phyloP scores from a whole-genome alignment of 2,113 vertebrate species.

The Balaenoptera acutorostrata region DNA sequence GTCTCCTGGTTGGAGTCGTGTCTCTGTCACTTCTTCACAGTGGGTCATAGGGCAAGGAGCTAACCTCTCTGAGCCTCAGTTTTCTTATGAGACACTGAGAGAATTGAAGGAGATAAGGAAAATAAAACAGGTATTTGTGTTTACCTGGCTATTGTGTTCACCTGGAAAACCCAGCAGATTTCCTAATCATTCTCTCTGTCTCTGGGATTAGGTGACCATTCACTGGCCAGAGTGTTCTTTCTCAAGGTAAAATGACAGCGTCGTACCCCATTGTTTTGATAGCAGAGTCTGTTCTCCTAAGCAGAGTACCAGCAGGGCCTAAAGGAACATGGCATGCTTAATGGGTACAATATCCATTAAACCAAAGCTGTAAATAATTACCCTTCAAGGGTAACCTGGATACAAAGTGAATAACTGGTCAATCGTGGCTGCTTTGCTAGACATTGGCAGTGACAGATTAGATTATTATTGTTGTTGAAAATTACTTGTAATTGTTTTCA shows the following conservation, averaged over 20 bases:
- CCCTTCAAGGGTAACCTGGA: neutral
- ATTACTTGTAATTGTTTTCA: neutral
- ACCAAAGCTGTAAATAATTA: neutral
- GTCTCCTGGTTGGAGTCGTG: neutral
- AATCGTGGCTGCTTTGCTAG: neutral
- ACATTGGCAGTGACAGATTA: neutral
- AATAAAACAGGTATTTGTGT: neutral
- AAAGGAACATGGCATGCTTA: neutral
- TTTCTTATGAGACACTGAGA: neutral
- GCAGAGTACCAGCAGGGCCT: neutral
- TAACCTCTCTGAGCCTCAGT: neutral
- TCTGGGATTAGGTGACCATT: neutral
- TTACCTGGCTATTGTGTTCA: neutral
- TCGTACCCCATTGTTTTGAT: neutral
- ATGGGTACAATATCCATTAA: neutral
- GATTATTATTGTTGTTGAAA: neutral
- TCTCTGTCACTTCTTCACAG: neutral
- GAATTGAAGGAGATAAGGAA: neutral
- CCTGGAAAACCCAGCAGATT: neutral
- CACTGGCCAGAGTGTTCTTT: neutral
- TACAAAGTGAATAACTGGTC: neutral
- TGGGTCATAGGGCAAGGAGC: neutral
- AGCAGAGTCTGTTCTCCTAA: neutral
- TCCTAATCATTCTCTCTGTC: neutral
- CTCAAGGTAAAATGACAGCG: neutral